Base-by-base conservation (phyloP, 1,140 invertebrate genomes). In the Trichonephila inaurata region DNA sequence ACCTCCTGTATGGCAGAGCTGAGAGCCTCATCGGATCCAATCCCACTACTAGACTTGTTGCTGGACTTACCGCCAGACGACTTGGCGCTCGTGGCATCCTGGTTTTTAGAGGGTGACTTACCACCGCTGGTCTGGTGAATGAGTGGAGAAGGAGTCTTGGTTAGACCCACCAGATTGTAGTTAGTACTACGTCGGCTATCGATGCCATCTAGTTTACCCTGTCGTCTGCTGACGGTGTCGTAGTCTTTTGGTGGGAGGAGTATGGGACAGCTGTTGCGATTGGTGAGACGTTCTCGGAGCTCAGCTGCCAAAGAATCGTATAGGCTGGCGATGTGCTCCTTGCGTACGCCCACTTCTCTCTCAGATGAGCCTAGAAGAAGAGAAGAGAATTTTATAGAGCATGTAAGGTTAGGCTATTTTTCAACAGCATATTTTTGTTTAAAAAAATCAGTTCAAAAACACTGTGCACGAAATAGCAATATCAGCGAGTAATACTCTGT, bases 301-400 rank as follows among this genome's bases (percentile, higher is more conserved):
- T 99, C 99, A 0, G 98, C 98, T 10, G 98, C 98, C 94, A 99
- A 96, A 60, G 98, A 98, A 95, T 99, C 98, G 95, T 98, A 99
- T 24, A 98, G 96, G 91, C 97, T 97, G 81, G 97, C 97, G 51
- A 94, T 94, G 82, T 93, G 87, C 21, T 94, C 91, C 19, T 93
- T 93, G 12, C 92, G 90, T 4, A 93, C 89, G 1, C 93, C 93
- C 12, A 89, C 88, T 24, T 94, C 93, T 14, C 93, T 28, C 33
- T 94, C 93, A 12, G 93, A 94, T 44, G 93, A 94, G 58, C 93
- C 93, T 94, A n/a, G 0, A 69, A 69, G 33, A 28, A 60, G 12
- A 87, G 72, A 24, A 10, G 21, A 89, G 40, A 85, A 24, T 7
- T 58, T 4, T 51, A 51, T 51, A 7, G 10, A 51, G 5, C 51